Conservation (phyloP, 2,888 invertebrate species). For the Eurois occulta region DNA sequence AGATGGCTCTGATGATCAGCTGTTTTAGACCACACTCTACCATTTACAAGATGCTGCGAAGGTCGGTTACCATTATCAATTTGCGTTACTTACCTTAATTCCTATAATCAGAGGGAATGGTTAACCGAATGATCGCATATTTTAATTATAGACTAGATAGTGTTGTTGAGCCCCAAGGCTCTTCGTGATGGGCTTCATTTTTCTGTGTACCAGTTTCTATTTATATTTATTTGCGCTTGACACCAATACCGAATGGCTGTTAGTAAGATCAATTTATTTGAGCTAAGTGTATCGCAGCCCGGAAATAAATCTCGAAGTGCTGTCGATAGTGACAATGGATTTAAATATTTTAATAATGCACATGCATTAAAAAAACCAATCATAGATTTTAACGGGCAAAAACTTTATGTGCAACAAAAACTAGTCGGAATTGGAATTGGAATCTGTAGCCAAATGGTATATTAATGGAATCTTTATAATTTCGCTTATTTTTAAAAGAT, state of each 20-base stretch:
- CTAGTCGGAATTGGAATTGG: neutral
- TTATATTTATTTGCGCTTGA: conserved; percentile 35
- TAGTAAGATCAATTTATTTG: conserved; percentile 42
- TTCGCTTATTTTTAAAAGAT: neutral
- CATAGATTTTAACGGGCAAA: conserved; percentile 32
- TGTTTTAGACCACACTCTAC: conserved; percentile 28
- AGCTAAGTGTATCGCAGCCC: conserved; percentile 18
- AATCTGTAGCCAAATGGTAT: neutral
- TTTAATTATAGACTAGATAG: conserved; percentile 50
- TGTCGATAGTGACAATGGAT: conserved; percentile 48
- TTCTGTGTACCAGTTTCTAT: conserved; percentile 33
- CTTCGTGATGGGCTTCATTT: conserved; percentile 25
- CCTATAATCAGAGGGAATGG: conserved; percentile 36
- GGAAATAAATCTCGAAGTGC: conserved; percentile 42
- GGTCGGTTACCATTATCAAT: conserved; percentile 45
- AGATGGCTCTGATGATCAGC: conserved; percentile 37
- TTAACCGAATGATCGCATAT: conserved; percentile 44
- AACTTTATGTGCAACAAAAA: conserved; percentile 45
- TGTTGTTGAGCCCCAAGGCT: conserved; percentile 16
- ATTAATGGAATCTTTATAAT: neutral
- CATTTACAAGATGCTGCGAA: conserved; percentile 44
- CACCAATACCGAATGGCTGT: conserved; percentile 15
- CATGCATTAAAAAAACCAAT: conserved; percentile 48
- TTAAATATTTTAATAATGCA: conserved; percentile 44
- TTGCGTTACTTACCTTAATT: conserved; percentile 24